Percentiles rank a stretch among this genome's conserved stretches.
Evolutionary conservation across 1,140 invertebrate species (phyloP).

Genomic region (Drosophila navojoa): DNA sequence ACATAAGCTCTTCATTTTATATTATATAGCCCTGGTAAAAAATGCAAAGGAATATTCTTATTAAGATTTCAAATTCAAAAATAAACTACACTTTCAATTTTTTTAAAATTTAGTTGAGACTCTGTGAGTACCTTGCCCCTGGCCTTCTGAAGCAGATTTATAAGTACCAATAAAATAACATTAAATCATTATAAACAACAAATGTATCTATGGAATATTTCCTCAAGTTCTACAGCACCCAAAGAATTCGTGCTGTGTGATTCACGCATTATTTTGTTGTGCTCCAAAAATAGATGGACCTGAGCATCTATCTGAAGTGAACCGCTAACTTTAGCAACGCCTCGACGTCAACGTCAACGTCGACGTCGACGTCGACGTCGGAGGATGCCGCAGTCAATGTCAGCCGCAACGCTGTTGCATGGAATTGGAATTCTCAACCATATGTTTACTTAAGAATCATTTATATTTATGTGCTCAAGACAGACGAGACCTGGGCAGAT

Average conservation of each 20-base stretch:
- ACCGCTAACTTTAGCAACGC: slow-evolving; percentile 31
- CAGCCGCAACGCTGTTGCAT: slow-evolving; percentile 49
- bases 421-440: slow-evolving; percentile 50
- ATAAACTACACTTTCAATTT: background rate
- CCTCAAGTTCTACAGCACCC: slow-evolving; percentile 14
- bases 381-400: slow-evolving; percentile 65
- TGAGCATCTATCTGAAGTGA: slow-evolving; percentile 45
- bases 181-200: slow-evolving; percentile 33
- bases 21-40: background rate
- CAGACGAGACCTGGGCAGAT: slow-evolving; percentile 7
- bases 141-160: background rate
- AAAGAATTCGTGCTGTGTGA: slow-evolving; percentile 61
- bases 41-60: too few relatives aligned
- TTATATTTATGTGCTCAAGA: slow-evolving; percentile 4
- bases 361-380: slow-evolving; percentile 29
- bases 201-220: slow-evolving; percentile 40
- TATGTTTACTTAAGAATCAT: slow-evolving; percentile 44
- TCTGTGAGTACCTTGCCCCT: background rate
- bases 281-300: slow-evolving; percentile 56
- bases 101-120: background rate
- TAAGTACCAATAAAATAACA: slow-evolving; percentile 22
- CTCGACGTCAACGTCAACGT: slow-evolving; percentile 28
- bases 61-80: too few relatives aligned
- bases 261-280: slow-evolving; percentile 43
- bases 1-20: background rate